Percentiles rank a stretch among this genome's conserved stretches.
Conservation (phyloP, 92 coral and sea anemone species). For the Metridium senile region DNA sequence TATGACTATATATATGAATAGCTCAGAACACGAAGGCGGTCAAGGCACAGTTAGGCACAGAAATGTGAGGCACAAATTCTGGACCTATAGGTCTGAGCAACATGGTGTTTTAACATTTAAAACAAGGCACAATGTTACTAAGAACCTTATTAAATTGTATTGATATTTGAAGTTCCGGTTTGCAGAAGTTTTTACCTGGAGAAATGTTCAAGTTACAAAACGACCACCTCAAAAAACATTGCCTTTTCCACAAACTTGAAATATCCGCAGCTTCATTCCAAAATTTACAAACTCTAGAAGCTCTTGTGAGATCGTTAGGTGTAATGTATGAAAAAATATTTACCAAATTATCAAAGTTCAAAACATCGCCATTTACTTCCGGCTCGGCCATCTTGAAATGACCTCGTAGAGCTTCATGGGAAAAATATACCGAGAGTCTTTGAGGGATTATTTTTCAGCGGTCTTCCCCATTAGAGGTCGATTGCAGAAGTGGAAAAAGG, state of each 20-base stretch:
- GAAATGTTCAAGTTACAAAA: conserved; percentile 70
- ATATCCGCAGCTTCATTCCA: conserved; percentile 82
- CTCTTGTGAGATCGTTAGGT: conserved; percentile 58
- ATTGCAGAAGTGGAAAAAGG: conserved; percentile 11
- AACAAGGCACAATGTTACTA: too few species aligned
- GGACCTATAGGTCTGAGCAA: too few species aligned
- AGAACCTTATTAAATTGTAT: too few species aligned
- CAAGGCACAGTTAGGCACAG: too few species aligned
- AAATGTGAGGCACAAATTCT: too few species aligned
- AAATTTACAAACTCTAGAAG: conserved; percentile 67
- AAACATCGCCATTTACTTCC: conserved; percentile 26
- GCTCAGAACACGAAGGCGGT: too few species aligned
- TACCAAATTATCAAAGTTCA: conserved; percentile 76
- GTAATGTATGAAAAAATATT: conserved; percentile 66
- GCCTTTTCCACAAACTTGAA: conserved; percentile 79
- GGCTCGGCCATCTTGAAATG: conserved; percentile 50
- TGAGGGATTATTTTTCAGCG: conserved; percentile 47
- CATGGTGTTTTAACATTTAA: too few species aligned
- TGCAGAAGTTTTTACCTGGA: conserved; percentile 48
- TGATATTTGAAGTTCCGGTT: conserved; percentile 4
- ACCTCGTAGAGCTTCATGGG: conserved; percentile 21
- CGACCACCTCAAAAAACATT: conserved; percentile 79
- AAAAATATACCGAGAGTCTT: conserved; percentile 31
- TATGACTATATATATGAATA: too few species aligned
- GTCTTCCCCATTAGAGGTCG: conserved; percentile 14